Evolutionary conservation across 2,113 vertebrate species (phyloP).

Genomic region (Terrapene triunguis): DNA sequence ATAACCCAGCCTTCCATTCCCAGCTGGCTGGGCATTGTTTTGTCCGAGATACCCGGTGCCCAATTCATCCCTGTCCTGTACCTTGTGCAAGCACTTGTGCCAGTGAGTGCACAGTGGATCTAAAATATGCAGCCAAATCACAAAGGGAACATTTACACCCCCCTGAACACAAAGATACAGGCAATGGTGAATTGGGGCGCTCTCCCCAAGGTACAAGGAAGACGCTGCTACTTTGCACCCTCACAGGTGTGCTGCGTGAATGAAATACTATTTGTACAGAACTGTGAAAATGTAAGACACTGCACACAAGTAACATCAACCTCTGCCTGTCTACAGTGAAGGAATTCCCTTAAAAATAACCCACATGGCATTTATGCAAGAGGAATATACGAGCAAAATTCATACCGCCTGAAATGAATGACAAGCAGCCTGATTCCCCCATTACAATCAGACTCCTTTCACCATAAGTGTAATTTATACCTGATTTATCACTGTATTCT

Average conservation of each 20-base stretch:
- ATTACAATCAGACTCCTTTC: background rate
- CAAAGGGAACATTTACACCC: background rate
- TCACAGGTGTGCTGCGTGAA: background rate
- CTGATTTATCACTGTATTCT: background rate
- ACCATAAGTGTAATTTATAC: background rate
- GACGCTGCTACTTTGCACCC: background rate
- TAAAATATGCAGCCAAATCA: background rate
- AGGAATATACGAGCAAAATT: rapidly evolving
- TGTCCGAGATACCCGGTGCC: background rate
- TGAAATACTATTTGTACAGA: background rate
- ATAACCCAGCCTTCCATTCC: background rate
- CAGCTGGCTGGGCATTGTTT: background rate
- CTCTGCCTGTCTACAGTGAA: background rate
- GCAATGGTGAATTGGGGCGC: background rate
- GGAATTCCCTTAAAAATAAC: background rate
- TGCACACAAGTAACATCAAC: background rate
- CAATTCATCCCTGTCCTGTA: background rate
- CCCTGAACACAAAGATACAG: background rate
- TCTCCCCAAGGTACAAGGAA: background rate
- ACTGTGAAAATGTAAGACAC: background rate
- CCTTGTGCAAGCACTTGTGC: background rate
- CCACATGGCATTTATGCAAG: background rate
- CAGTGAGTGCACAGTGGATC: background rate
- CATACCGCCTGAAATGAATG: background rate
- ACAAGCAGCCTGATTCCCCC: background rate